These are phyloP conservation scores for Loriculus beryllinus DNA, from an alignment of 2,797 vertebrate genomes.

Conservation along the genomic window DNA sequence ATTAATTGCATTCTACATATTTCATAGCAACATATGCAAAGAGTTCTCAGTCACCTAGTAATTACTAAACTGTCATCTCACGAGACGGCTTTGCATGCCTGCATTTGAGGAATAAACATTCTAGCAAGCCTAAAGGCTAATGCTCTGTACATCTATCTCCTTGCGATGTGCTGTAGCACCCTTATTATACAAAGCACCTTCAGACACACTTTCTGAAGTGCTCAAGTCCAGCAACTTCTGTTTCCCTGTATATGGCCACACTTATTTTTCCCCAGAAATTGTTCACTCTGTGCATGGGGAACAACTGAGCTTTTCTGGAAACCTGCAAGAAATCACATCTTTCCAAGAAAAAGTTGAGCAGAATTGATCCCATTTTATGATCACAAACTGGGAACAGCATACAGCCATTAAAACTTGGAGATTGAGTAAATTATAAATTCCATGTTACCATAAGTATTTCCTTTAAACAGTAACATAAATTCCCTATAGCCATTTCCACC, in stretches of 20 bases:
- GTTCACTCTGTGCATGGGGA: neutral
- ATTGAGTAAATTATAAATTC: neutral
- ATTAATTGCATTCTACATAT: neutral
- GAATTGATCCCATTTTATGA: neutral
- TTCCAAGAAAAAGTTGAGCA: neutral
- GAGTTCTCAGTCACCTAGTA: neutral
- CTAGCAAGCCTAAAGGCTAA: neutral
- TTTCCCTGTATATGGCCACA: neutral
- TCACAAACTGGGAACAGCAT: neutral
- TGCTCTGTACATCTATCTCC: neutral
- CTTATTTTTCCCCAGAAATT: neutral
- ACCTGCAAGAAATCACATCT: neutral
- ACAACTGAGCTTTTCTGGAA: neutral
- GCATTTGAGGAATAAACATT: neutral
- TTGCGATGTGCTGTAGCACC: neutral
- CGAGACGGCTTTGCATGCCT: neutral
- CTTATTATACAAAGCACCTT: neutral
- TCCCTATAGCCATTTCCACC: neutral
- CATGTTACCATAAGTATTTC: neutral
- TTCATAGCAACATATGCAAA: neutral
- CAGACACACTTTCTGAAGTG: neutral
- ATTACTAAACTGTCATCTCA: neutral
- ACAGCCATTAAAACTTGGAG: neutral
- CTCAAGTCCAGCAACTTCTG: neutral
- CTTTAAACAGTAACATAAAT: neutral